Percentiles rank a stretch among this genome's conserved stretches.
These are phyloP conservation scores for Hormiphora californensis DNA, from an alignment of 37 sponge, comb jelly and placozoan species.

Conservation along the genomic window DNA sequence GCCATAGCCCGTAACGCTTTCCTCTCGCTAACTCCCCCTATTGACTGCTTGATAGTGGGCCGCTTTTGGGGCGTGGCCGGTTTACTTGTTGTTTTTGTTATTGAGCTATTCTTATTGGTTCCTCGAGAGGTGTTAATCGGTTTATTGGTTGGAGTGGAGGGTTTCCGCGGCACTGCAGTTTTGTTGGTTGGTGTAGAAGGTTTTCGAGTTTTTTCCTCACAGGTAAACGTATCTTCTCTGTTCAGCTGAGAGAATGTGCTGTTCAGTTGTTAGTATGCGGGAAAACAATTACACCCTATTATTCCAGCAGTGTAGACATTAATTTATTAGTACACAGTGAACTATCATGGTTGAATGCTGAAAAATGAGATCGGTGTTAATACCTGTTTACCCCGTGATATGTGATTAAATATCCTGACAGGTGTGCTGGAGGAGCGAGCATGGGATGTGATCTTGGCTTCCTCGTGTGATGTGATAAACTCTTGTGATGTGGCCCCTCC, in stretches of 20 bases:
- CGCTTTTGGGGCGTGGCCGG: no score
- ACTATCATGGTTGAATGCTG: slow-evolving; percentile 14
- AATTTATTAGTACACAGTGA: not conserved
- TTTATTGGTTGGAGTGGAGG: no score
- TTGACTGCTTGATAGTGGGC: not conserved
- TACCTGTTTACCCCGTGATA: not conserved
- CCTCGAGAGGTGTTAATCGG: no score
- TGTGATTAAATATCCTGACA: not conserved
- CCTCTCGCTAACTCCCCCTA: not conserved
- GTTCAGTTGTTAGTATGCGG: not conserved
- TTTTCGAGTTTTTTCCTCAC: not conserved
- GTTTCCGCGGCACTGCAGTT: not conserved
- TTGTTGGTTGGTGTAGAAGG: not conserved
- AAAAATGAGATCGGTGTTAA: not conserved
- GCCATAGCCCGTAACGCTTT: not conserved
- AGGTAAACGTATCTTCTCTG: slow-evolving; percentile 26
- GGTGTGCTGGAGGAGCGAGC: not conserved
- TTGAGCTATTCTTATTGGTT: no score
- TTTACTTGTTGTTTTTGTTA: no score
- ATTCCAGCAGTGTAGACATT: not conserved
- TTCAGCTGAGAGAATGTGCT: not conserved
- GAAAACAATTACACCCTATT: not conserved
- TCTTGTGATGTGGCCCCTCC: not conserved
- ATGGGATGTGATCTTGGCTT: not conserved
- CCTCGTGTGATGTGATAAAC: not conserved